phyloP scores from a whole-genome alignment of 2,888 invertebrate genomes.

The Phytoseiulus persimilis region DNA sequence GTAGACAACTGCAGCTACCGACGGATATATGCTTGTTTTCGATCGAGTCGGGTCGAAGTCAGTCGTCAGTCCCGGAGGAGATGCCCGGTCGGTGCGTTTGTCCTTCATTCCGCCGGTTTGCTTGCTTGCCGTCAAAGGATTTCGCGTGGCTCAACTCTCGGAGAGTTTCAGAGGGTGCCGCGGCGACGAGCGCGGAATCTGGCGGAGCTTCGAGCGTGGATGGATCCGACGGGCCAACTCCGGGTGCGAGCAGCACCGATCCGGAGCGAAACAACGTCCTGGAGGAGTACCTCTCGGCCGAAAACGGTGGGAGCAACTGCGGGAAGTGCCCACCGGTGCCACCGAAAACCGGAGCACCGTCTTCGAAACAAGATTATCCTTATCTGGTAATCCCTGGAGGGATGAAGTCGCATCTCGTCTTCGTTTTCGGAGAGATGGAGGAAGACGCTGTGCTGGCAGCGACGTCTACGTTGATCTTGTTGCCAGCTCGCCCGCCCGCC shows the following conservation, averaged over 20 bases:
- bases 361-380: constrained; percentile 20
- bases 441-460: not conserved
- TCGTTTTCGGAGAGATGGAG: not conserved
- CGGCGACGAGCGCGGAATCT: not conserved
- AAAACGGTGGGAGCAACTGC: no score
- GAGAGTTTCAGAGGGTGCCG: not conserved
- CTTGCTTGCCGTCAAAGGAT: not conserved
- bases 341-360: constrained; percentile 12
- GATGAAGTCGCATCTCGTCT: constrained; percentile 18
- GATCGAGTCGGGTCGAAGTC: not conserved
- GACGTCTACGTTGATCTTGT: not conserved
- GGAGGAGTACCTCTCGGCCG: no score
- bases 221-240: not conserved
- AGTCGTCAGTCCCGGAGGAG: not conserved
- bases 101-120: not conserved
- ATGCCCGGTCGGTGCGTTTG: not conserved
- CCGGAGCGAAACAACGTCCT: no score
- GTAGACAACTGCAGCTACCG: not conserved
- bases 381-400: constrained; percentile 24
- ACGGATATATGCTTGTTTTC: not conserved
- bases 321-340: no score
- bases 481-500: no score
- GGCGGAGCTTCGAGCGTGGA: not conserved
- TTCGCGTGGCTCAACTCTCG: not conserved
- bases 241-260: not conserved